Evolutionary conservation across 2,113 vertebrate genomes (phyloP).

Genomic region (Perca flavescens): DNA sequence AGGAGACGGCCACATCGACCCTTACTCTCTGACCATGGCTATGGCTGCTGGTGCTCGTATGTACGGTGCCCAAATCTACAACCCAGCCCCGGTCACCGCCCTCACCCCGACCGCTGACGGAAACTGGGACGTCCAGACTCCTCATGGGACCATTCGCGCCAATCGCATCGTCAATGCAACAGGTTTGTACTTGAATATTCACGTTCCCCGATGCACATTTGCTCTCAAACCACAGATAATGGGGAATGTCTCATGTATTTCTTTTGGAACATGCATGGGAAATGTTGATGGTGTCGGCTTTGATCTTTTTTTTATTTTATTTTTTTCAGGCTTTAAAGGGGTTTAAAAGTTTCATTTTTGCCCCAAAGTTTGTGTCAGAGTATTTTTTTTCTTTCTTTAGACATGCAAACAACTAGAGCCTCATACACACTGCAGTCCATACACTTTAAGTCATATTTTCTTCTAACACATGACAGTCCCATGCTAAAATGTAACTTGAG

Average conservation of each 20-base stretch:
- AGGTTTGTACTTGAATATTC: constrained; percentile 79
- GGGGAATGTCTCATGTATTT: not conserved
- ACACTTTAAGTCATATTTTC: not conserved
- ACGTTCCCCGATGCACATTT: not conserved
- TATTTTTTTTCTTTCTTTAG: not conserved
- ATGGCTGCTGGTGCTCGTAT: constrained; percentile 96
- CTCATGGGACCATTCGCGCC: constrained; percentile 89
- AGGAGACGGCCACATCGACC: constrained; percentile 98
- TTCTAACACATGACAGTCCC: not conserved
- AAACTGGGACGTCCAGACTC: constrained; percentile 93
- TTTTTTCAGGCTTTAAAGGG: not conserved
- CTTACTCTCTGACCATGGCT: constrained; percentile 98
- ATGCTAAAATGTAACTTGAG: not conserved
- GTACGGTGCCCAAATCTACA: constrained; percentile 94
- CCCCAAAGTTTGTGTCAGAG: not conserved
- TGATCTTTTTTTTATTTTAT: not conserved
- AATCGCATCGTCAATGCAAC: constrained; percentile 93
- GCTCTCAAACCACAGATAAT: not conserved
- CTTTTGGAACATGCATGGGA: not conserved
- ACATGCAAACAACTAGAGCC: not conserved
- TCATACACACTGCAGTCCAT: not conserved
- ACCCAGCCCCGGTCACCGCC: constrained; percentile 88
- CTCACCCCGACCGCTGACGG: constrained; percentile 87
- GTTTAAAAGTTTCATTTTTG: not conserved
- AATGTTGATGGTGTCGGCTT: not conserved